Evolutionary conservation across 2,797 vertebrate species (phyloP).

Genomic region (Crenuchus spilurus): DNA sequence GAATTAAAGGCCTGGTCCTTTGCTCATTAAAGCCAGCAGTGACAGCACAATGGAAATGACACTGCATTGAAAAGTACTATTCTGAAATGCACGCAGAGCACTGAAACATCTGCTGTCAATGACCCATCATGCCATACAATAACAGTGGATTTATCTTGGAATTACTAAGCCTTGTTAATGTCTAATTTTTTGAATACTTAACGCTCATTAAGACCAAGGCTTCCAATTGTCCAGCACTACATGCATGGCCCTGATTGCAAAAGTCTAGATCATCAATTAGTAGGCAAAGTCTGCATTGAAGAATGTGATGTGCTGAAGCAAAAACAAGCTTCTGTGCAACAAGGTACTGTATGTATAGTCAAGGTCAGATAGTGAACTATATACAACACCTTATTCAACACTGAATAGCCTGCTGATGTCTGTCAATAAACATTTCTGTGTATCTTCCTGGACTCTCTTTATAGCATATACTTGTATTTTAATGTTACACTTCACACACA

Average conservation of each 20-base stretch:
- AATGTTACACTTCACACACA: no score
- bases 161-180: conserved; percentile 24
- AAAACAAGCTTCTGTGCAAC: no score
- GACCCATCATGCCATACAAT: conserved; percentile 28
- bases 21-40: conserved; percentile 38
- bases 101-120: conserved; percentile 8
- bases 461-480: no score
- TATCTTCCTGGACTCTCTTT: no score
- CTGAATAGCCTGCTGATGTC: no score
- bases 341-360: no score
- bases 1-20: conserved; percentile 40
- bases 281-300: neutral
- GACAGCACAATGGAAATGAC: conserved; percentile 44
- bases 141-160: conserved; percentile 24
- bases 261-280: neutral
- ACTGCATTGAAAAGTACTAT: conserved; percentile 16
- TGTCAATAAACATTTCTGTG: no score
- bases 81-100: conserved; percentile 10
- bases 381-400: no score
- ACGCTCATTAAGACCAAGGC: neutral
- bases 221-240: neutral
- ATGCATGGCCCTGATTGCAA: neutral
- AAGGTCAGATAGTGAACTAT: no score
- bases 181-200: conserved; percentile 19
- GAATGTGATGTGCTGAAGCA: neutral